A percentile compares a stretch with the other conserved stretches of the same genome.
Conservation (phyloP, 2,797 vertebrate genomes). For the Cyclura pinguis region DNA sequence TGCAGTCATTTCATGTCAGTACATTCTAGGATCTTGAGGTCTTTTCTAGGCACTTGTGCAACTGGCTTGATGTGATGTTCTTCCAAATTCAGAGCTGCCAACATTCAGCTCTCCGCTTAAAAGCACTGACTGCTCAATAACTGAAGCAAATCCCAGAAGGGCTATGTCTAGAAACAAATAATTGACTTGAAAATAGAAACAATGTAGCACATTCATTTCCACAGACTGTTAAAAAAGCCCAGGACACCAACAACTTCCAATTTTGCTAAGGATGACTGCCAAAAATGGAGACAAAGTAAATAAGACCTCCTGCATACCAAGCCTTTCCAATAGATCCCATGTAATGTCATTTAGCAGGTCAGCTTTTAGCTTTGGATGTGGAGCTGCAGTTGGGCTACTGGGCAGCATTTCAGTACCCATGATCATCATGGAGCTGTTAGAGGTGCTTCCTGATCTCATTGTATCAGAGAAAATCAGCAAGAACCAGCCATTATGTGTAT, state of each 20-base stretch:
- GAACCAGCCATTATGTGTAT: slow-evolving; percentile 2
- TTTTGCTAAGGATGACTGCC: background rate
- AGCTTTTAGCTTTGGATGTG: slow-evolving; percentile 29
- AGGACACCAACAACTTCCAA: slow-evolving; percentile 4
- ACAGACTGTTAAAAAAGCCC: slow-evolving; percentile 22
- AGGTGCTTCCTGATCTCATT: background rate
- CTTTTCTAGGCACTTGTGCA: background rate
- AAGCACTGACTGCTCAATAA: background rate
- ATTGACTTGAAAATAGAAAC: slow-evolving; percentile 5
- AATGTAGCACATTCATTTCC: slow-evolving; percentile 21
- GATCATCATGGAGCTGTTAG: slow-evolving; percentile 2
- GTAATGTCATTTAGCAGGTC: slow-evolving; percentile 16
- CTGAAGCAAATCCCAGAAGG: slow-evolving; percentile 20
- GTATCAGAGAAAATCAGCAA: slow-evolving; percentile 6
- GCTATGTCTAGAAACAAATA: slow-evolving; percentile 24
- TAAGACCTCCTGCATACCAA: slow-evolving; percentile 22
- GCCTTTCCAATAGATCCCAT: background rate
- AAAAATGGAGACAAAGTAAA: slow-evolving; percentile 23
- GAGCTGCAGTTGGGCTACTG: background rate
- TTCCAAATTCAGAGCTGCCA: background rate
- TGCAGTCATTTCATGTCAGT: too few relatives aligned
- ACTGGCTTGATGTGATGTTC: background rate
- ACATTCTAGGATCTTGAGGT: background rate
- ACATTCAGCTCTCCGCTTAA: background rate
- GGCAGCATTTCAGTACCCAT: background rate